phyloP scores from a whole-genome alignment of 1,140 invertebrate species.

The Diabrotica undecimpunctata region DNA sequence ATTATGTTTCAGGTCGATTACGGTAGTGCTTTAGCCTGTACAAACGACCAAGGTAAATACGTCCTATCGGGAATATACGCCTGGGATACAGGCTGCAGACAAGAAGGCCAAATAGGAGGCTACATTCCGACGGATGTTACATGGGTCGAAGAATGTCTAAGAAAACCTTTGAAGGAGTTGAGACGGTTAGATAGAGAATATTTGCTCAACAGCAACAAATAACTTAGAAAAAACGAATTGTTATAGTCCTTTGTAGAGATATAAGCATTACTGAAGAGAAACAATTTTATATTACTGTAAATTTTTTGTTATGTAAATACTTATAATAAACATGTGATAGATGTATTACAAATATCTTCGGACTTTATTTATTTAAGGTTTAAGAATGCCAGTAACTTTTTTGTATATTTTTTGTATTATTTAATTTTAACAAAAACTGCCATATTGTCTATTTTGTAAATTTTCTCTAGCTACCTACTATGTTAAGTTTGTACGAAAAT shows the following conservation, averaged over 20 bases:
- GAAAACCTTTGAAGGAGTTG: constrained; percentile 36
- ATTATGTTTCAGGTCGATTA: constrained; percentile 61
- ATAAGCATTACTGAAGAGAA: not conserved
- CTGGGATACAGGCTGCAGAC: constrained; percentile 62
- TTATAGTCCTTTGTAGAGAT: not conserved
- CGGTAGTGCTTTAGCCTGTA: constrained; percentile 74
- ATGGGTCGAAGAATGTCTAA: constrained; percentile 40
- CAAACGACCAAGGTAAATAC: constrained; percentile 62
- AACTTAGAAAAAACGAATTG: not conserved
- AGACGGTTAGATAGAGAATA: constrained; percentile 33
- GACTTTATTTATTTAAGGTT: constrained; percentile 14
- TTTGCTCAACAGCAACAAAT: constrained; percentile 17
- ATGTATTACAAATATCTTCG: not conserved
- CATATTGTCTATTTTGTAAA: constrained; percentile 6
- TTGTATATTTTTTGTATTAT: constrained; percentile 19
- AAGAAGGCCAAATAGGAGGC: constrained; percentile 43
- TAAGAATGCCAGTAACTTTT: constrained; percentile 11
- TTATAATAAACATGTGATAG: constrained; percentile 8
- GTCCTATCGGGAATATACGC: constrained; percentile 71
- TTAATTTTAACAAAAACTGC: constrained; percentile 16
- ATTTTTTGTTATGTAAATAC: constrained; percentile 14
- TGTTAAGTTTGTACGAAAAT: not conserved
- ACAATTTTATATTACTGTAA: not conserved
- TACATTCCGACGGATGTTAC: constrained; percentile 42
- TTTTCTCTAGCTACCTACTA: not conserved